A percentile compares a stretch with the other conserved stretches of the same genome.
Evolutionary conservation across 2,888 invertebrate genomes (phyloP).

Genomic region (Drosophila neotestacea): DNA sequence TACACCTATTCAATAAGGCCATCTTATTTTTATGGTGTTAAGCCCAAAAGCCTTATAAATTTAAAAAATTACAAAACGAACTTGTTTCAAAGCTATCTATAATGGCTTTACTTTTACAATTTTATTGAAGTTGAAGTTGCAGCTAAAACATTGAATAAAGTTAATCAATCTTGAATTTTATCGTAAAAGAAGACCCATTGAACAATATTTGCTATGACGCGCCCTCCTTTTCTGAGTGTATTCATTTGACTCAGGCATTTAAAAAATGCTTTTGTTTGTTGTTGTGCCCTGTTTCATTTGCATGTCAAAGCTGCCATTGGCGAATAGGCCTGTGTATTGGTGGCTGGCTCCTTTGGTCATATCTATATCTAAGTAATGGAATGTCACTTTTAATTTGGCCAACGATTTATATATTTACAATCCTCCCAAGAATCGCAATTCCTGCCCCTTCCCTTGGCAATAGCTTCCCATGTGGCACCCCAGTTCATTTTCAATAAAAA

Average conservation of each 20-base stretch:
- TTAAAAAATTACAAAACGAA: no score
- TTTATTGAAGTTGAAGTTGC: not conserved
- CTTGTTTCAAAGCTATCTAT: not conserved
- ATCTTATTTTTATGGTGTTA: not conserved
- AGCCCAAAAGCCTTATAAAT: no score
- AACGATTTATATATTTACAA: slow-evolving; percentile 66
- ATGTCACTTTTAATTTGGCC: slow-evolving; percentile 78
- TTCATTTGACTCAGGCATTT: slow-evolving; percentile 26
- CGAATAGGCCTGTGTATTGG: slow-evolving; percentile 42
- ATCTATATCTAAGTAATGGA: slow-evolving; percentile 69
- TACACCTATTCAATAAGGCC: not conserved
- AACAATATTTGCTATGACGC: slow-evolving; percentile 10
- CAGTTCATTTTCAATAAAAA: slow-evolving; percentile 65
- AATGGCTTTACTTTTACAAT: no score
- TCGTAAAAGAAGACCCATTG: slow-evolving; percentile 21
- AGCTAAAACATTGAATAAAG: slow-evolving; percentile 15
- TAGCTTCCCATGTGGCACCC: slow-evolving; percentile 14
- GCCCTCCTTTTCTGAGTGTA: slow-evolving; percentile 15
- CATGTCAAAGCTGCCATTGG: slow-evolving; percentile 44
- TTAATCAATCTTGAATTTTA: slow-evolving; percentile 35
- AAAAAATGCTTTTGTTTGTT: slow-evolving; percentile 33
- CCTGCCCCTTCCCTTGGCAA: slow-evolving; percentile 2
- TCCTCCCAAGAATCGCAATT: not conserved
- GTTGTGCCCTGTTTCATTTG: slow-evolving; percentile 46
- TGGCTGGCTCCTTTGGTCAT: slow-evolving; percentile 24